A percentile compares a stretch with the other conserved stretches of the same genome.
Evolutionary conservation across 2,113 vertebrate species (phyloP).

Genomic region (Kryptolebias marmoratus): DNA sequence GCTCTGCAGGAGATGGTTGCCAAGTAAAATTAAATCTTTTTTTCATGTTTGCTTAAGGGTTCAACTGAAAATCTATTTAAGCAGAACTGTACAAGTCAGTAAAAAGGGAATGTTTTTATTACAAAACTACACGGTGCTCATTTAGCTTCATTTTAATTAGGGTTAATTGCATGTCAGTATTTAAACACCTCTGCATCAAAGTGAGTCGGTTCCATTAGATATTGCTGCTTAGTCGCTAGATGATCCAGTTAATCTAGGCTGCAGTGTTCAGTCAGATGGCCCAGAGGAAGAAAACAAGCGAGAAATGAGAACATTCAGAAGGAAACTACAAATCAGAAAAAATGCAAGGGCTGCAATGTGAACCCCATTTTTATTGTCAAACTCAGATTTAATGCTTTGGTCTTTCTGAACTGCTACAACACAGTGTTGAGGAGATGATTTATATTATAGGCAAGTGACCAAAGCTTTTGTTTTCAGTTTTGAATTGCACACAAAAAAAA

Average conservation of each 20-base stretch:
- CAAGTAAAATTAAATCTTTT: conserved; percentile 16
- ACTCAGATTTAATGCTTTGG: not conserved
- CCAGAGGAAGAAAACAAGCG: conserved; percentile 4
- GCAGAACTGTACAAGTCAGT: conserved; percentile 35
- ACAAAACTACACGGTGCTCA: conserved; percentile 40
- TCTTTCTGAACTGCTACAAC: not conserved
- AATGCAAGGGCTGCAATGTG: not conserved
- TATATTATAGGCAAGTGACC: not conserved
- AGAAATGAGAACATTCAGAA: conserved; percentile 13
- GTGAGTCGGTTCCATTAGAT: conserved; percentile 24
- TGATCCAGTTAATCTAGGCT: conserved; percentile 15
- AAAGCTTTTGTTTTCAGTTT: not conserved
- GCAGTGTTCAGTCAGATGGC: conserved; percentile 14
- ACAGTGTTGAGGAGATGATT: not conserved
- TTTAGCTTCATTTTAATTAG: conserved; percentile 52
- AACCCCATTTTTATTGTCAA: not conserved
- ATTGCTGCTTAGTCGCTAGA: conserved; percentile 9
- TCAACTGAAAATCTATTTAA: conserved; percentile 57
- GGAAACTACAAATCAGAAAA: conserved; percentile 2
- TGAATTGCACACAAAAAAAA: not conserved
- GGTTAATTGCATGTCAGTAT: conserved; percentile 43
- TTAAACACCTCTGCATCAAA: conserved; percentile 32
- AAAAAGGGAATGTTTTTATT: conserved; percentile 41
- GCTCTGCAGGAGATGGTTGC: conserved; percentile 1
- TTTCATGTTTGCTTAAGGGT: conserved; percentile 16